Evolutionary conservation across 2,797 vertebrate species (phyloP), one percentile per base, ranked within the genome.

Genomic region (Onychomys leucogaster): DNA sequence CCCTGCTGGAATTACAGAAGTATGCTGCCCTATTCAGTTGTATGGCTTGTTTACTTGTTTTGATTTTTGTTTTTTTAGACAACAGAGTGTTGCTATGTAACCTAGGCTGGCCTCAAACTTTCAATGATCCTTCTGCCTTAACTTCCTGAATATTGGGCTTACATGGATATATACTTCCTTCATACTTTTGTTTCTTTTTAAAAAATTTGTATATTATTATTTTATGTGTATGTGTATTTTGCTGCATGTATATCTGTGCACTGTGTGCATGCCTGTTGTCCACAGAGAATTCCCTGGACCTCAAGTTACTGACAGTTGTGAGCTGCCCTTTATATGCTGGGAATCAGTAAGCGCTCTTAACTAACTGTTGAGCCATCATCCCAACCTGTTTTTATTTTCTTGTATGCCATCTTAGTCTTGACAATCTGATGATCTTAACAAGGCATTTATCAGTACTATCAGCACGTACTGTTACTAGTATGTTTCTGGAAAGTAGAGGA

Each of bases 361-460:
- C 83, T 85, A 69, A 10, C 83, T 52, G 32, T 63, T 69, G 43
- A 85, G 83, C 43, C 27, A 41, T 57, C 25, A 75, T 71, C n/a
- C 25, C n/a, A 41, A 27, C 21, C 6, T 8, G 23, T 57, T 87
- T 87, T 85, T 85, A 49, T 46, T 71, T 86, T 86, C 90, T 80
- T 59, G 63, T 80, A 59, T 85, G 13, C 32, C 41, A 57, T 78
- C 23, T 59, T 92, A 85, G 57, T 80, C 10, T 83, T 59, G 37
- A 71, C 78, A 96, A 61, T 96, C 27, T 80, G 57, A 82, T 86
- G n/a, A 71, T 91, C 96, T 96, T 95, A 27, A 77, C 0, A 32
- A 87, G 86, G 12, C 23, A 17, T 90, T 94, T 92, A 59, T 90
- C n/a, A 80, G n/a, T 90, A 85, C n/a, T 85, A 87, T 87, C 61